Evolutionary conservation across 2,113 vertebrate species (phyloP).

Genomic region (Pipa parva): DNA sequence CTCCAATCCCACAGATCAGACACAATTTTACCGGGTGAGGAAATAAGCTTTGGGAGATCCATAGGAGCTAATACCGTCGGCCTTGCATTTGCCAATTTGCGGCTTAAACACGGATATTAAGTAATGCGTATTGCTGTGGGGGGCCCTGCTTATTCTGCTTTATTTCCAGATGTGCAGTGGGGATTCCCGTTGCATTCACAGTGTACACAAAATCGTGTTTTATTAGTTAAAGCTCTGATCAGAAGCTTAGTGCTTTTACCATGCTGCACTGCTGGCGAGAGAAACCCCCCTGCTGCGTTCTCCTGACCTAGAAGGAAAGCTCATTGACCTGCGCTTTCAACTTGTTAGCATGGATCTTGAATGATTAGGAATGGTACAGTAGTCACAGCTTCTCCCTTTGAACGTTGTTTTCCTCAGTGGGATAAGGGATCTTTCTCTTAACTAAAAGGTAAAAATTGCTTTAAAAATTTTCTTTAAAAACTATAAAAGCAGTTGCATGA

Average conservation of each 20-base stretch:
- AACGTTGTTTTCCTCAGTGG: not conserved
- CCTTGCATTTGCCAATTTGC: too few species aligned
- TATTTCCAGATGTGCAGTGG: not conserved
- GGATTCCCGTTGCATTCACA: not conserved
- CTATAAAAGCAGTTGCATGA: too few species aligned
- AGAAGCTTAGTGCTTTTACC: slow-evolving; percentile 1
- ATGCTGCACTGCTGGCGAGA: not conserved
- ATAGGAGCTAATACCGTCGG: too few species aligned
- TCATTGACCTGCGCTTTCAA: slow-evolving; percentile 6
- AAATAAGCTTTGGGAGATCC: too few species aligned
- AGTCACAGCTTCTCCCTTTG: slow-evolving; percentile 36
- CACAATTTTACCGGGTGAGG: too few species aligned
- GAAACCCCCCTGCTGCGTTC: slow-evolving; percentile 4
- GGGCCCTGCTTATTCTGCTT: not conserved
- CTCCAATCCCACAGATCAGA: too few species aligned
- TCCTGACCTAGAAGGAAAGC: slow-evolving; percentile 28
- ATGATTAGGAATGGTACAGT: slow-evolving; percentile 21
- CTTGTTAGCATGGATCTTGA: slow-evolving; percentile 1
- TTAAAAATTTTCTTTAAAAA: too few species aligned
- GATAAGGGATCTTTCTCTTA: not conserved
- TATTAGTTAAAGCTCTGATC: slow-evolving; percentile 5
- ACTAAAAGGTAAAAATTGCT: too few species aligned
- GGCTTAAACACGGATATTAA: too few species aligned
- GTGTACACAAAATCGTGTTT: not conserved
- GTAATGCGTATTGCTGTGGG: too few species aligned